Evolutionary conservation across 2,797 vertebrate genomes (phyloP), one percentile per base, ranked within the genome.

Genomic region (Salarias fasciatus): DNA sequence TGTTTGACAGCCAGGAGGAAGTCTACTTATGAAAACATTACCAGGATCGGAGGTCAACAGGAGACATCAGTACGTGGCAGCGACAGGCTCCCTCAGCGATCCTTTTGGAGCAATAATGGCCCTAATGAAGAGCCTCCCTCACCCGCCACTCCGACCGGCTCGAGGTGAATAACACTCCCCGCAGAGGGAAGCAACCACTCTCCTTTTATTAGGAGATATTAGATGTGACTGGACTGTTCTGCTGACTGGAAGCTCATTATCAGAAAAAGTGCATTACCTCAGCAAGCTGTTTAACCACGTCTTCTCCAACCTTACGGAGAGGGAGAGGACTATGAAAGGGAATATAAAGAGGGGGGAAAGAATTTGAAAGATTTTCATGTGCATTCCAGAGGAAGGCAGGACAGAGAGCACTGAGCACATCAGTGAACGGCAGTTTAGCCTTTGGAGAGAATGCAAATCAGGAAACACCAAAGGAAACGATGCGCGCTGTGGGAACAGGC

Each of bases 361-460:
- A 33, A 28, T 40, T 45, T 35, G 58, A 49, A 13, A 3, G 10
- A 54, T 70, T 71, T 56, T 36, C 52, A 77, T 65, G 45, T 0
- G 12, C 29, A 40, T 66, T 74, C 46, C 56, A 53, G n/a, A 49
- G 56, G 66, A 66, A 66, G 72, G 41, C 63, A 60, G 44, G 64
- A 69, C 43, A 55, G 60, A 47, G 43, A 63, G 36, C 37, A 46
- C 37, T 31, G 64, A 77, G 51, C 46, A 51, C 40, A 51, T 72
- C 42, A 29, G 31, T 68, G 70, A 76, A 62, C 49, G 15, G 51
- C 33, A 68, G 56, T 10, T n/a, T 8, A 57, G 78, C 50, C 45
- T 72, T 83, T 63, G 58, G 43, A 56, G 61, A 44, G 45, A 72
- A 89, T 79, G 42, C 75, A 85, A 81, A 85, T 78, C 60, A 80